Base-by-base conservation (phyloP, 2,797 vertebrate genomes). In the Arvicola amphibius region DNA sequence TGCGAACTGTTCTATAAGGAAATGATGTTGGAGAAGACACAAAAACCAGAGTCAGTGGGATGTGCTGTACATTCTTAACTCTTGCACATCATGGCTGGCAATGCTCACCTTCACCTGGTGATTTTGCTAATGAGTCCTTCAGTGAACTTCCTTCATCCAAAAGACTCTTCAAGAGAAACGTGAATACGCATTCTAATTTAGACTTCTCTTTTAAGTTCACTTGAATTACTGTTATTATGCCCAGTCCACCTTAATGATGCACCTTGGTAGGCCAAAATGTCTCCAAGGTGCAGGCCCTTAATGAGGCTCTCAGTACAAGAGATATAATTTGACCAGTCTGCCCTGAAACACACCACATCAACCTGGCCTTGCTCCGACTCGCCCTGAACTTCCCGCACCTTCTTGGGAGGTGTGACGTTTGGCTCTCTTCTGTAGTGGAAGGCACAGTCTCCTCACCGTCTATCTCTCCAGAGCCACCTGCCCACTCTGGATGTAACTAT, bases 191-290 rank as follows among this genome's bases (percentile, higher is more conserved):
- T 67, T 94, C 92, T 92, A 94, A 97, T 96, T 80, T 77, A 97
- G 86, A 87, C 84, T 19, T 51, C 89, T 97, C 97, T 97, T 96
- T 93, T 69, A 97, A 94, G 92, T 96, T 90, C 91, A n/a, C 89
- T 89, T 95, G 87, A 98, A 98, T 98, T 59, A 97, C 98, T 98
- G 83, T 97, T 86, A 98, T 98, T 98, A 97, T 96, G 97, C 95
- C 78, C 94, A 56, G 74, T 95, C 97, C 97, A 96, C 97, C 65
- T 23, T 92, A 97, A 97, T 96, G 97, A 98, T 79, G 89, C 6
- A 46, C 96, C 80, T 74, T 67, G 93, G 95, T 43, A 84, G 93
- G 95, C 94, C 56, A 46, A 94, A 83, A 94, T 81, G 96, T 95
- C 97, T 97, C 96, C 23, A 56, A 76, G 76, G 97, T 96, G 85